These are phyloP conservation scores for Cosmopolites sordidus DNA, from an alignment of 2,888 invertebrate genomes.

Conservation along the genomic window DNA sequence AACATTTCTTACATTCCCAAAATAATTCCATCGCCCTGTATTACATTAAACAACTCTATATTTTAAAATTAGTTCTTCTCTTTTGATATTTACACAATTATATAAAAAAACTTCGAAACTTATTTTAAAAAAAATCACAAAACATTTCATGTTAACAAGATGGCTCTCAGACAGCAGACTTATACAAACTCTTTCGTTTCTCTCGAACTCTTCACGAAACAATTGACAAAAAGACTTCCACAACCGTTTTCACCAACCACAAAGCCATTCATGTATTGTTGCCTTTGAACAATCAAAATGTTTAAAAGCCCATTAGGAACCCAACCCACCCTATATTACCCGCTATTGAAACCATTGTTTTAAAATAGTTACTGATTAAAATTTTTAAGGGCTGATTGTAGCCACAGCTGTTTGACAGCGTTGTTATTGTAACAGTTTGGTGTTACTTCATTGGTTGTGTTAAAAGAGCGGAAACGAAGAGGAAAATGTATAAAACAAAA, in stretches of 20 bases:
- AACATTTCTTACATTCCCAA: no score
- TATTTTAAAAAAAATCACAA: no score
- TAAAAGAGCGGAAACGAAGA: no score
- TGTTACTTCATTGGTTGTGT: no score
- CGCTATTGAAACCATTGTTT: constrained; percentile 32
- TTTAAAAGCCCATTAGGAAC: constrained; percentile 36
- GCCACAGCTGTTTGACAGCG: neutral
- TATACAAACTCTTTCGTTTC: neutral
- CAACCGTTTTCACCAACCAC: neutral
- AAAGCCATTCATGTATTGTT: constrained; percentile 44
- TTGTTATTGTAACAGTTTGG: neutral
- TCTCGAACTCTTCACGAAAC: neutral
- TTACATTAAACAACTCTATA: no score
- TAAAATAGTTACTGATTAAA: constrained; percentile 22
- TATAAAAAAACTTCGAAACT: no score
- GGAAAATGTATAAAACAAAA: no score
- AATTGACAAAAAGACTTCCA: neutral
- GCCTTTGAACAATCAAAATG: constrained; percentile 42
- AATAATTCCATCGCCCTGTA: no score
- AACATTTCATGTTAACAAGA: no score
- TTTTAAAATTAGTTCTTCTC: no score
- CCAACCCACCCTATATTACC: constrained; percentile 33
- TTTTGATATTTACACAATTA: no score
- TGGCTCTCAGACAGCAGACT: neutral
- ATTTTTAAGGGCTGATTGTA: neutral